Evolutionary conservation across 2,888 invertebrate species (phyloP).

Genomic region (Epinotia bilunana): DNA sequence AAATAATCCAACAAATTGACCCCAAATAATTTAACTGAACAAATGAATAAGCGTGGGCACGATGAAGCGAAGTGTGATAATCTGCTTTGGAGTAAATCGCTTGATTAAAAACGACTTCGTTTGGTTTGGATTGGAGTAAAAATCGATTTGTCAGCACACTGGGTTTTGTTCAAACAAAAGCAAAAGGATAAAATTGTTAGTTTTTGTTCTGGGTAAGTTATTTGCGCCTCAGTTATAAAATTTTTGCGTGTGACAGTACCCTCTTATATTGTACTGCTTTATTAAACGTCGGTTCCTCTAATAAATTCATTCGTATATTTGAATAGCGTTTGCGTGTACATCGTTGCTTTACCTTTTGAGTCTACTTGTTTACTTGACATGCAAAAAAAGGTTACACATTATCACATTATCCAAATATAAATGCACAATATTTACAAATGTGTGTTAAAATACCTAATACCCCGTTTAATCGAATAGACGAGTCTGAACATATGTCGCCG

Average conservation of each 20-base stretch:
- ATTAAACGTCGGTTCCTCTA: too few relatives aligned
- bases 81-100: slow-evolving; percentile 40
- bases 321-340: too few relatives aligned
- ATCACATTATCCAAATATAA: background rate
- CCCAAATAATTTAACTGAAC: slow-evolving; percentile 52
- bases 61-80: slow-evolving; percentile 34
- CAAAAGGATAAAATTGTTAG: background rate
- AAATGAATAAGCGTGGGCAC: slow-evolving; percentile 45
- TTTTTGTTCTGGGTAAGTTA: background rate
- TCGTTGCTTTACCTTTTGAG: too few relatives aligned
- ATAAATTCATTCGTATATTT: too few relatives aligned
- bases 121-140: slow-evolving; percentile 17
- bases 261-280: too few relatives aligned
- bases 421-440: background rate
- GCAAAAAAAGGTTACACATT: background rate
- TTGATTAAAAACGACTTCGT: slow-evolving; percentile 48
- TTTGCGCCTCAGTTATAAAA: too few relatives aligned
- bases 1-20: slow-evolving; percentile 53
- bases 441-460: slow-evolving; percentile 11
- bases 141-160: slow-evolving; percentile 4
- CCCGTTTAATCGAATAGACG: slow-evolving; percentile 13
- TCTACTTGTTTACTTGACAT: background rate
- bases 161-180: background rate
- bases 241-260: too few relatives aligned
- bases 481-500: slow-evolving; percentile 31